Conservation (phyloP, 2,797 vertebrate species). For the Sebastes wilsoni region DNA sequence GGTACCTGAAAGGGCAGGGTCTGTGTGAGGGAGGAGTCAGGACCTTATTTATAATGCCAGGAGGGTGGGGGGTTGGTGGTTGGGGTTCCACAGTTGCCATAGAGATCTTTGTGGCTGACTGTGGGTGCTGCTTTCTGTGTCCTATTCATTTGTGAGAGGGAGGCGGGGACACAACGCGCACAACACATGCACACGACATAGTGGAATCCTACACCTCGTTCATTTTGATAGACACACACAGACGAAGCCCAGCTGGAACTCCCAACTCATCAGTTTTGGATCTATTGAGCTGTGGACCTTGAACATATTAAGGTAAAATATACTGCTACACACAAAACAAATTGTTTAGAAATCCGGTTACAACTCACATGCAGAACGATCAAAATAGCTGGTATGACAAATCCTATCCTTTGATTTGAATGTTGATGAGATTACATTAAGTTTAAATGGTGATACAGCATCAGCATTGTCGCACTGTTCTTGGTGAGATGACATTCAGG, state of each 20-base stretch:
- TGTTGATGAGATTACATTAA: neutral
- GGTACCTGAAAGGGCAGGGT: conserved; percentile 42
- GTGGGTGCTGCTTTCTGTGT: conserved; percentile 28
- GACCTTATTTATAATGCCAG: conserved; percentile 45
- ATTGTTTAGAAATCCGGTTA: neutral
- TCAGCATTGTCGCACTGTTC: neutral
- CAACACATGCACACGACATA: conserved; percentile 10
- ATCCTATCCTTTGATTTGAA: neutral
- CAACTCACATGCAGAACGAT: neutral
- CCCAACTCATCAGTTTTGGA: conserved; percentile 4
- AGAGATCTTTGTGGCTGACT: conserved; percentile 67
- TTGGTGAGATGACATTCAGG: neutral
- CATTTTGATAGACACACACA: conserved; percentile 7
- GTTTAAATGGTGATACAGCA: neutral
- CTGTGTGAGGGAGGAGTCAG: conserved; percentile 52
- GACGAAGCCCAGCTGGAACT: neutral
- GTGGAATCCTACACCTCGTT: conserved; percentile 44
- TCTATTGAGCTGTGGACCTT: neutral
- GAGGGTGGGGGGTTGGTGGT: conserved; percentile 10
- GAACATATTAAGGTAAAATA: conserved; percentile 39
- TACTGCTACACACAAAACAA: neutral
- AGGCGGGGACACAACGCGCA: conserved; percentile 8
- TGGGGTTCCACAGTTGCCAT: conserved; percentile 63
- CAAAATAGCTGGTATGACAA: neutral
- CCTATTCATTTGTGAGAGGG: conserved; percentile 35